phyloP scores from a whole-genome alignment of 1,140 invertebrate species.

The Prorops nasuta region DNA sequence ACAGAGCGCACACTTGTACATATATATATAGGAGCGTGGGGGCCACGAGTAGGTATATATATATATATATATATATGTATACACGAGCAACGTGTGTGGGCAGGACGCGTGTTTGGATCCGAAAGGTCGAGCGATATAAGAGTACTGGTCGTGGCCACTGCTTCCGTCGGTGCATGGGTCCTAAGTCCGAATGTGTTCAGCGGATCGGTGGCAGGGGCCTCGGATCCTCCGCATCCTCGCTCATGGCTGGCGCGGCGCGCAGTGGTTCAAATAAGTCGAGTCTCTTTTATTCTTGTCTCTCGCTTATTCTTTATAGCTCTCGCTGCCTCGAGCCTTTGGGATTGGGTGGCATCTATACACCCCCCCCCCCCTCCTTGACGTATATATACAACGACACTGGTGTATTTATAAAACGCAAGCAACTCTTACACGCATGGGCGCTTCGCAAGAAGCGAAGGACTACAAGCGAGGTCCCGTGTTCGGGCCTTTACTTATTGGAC shows the following conservation, averaged over 20 bases:
- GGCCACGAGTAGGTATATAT: too few species aligned
- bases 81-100: slow-evolving; percentile 40
- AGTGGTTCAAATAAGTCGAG: slow-evolving; percentile 52
- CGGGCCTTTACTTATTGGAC: slow-evolving; percentile 51
- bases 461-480: slow-evolving; percentile 35
- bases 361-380: slow-evolving; percentile 1
- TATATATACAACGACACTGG: slow-evolving; percentile 12
- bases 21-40: too few species aligned
- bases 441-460: slow-evolving; percentile 40
- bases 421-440: slow-evolving; percentile 20
- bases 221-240: slow-evolving; percentile 11
- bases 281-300: slow-evolving; percentile 48
- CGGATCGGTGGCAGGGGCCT: too few species aligned
- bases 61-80: too few species aligned
- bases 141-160: slow-evolving; percentile 37
- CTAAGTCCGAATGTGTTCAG: too few species aligned
- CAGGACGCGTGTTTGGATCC: slow-evolving; percentile 40
- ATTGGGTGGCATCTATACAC: background rate
- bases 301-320: slow-evolving; percentile 45
- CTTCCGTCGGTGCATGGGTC: slow-evolving; percentile 28
- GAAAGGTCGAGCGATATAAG: slow-evolving; percentile 45
- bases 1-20: too few species aligned
- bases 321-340: slow-evolving; percentile 9
- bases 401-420: slow-evolving; percentile 32
- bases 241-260: too few species aligned